A percentile compares a stretch with the other conserved stretches of the same genome.
These are phyloP conservation scores for Cliona cf. orientalis DNA, from an alignment of 37 sponge, comb jelly and placozoan species.

Conservation along the genomic window DNA sequence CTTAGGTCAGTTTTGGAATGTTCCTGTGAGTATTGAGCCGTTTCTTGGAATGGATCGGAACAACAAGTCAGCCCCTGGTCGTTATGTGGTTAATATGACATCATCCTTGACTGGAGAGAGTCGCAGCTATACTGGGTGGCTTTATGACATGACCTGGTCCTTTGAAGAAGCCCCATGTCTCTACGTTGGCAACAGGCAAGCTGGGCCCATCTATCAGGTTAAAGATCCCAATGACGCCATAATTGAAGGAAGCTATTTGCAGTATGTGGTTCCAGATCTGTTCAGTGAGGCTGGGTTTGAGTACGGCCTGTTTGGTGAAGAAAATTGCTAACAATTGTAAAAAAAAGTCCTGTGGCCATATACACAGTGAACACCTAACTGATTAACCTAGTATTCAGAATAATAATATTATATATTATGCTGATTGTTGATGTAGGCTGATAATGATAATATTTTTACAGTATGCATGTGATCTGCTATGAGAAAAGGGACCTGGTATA, in stretches of 20 bases:
- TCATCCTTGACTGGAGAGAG: background rate
- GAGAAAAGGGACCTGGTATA: too few relatives aligned
- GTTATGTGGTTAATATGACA: slow-evolving; percentile 6
- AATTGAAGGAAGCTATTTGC: slow-evolving; percentile 58
- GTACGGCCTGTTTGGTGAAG: slow-evolving; percentile 12
- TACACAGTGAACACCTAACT: too few relatives aligned
- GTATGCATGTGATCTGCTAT: too few relatives aligned
- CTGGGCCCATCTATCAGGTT: slow-evolving; percentile 37
- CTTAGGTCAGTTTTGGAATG: slow-evolving; percentile 62
- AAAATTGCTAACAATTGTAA: background rate
- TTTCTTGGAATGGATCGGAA: slow-evolving; percentile 17
- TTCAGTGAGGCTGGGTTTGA: background rate
- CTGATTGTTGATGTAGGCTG: too few relatives aligned
- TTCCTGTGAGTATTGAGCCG: slow-evolving; percentile 10
- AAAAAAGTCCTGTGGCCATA: background rate
- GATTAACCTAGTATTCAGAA: too few relatives aligned
- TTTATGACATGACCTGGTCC: slow-evolving; percentile 41
- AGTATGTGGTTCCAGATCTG: background rate
- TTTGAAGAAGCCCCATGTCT: slow-evolving; percentile 26
- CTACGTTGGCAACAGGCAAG: slow-evolving; percentile 57
- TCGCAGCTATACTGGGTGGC: slow-evolving; percentile 34
- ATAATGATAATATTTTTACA: too few relatives aligned
- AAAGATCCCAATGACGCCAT: slow-evolving; percentile 29
- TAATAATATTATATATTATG: too few relatives aligned
- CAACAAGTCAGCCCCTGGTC: background rate